Percentiles rank a stretch among this genome's conserved stretches.
phyloP scores from a whole-genome alignment of 2,888 invertebrate species.

The Lasioglossum figueresi region DNA sequence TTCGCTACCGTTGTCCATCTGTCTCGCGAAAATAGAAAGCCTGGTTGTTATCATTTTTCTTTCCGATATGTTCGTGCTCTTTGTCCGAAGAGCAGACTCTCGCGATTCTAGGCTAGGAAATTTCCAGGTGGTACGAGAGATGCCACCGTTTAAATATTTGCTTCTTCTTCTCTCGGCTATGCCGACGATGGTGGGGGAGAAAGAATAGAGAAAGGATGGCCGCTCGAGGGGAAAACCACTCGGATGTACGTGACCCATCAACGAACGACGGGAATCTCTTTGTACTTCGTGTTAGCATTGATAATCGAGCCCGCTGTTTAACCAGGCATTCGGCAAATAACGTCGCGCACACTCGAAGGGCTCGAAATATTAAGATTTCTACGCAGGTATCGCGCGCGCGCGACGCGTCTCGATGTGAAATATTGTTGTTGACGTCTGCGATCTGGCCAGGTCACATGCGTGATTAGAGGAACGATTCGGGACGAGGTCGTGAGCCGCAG shows the following conservation, averaged over 20 bases:
- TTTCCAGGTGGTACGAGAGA: constrained; percentile 18
- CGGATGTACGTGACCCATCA: constrained; percentile 10
- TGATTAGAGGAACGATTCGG: constrained; percentile 28
- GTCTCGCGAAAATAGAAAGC: background rate
- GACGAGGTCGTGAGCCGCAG: constrained; percentile 31
- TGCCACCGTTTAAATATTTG: constrained; percentile 36
- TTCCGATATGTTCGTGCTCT: background rate
- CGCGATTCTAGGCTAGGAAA: constrained; percentile 32
- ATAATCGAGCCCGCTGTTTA: background rate
- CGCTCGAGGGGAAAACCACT: background rate
- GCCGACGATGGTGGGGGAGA: background rate
- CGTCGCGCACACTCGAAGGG: background rate
- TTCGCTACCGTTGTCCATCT: background rate
- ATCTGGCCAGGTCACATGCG: background rate
- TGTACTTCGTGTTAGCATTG: background rate
- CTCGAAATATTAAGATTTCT: background rate
- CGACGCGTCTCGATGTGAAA: background rate
- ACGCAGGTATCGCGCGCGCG: background rate
- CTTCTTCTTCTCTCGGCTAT: background rate
- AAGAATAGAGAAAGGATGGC: constrained; percentile 13
- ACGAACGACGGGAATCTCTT: background rate
- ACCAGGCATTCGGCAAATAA: background rate
- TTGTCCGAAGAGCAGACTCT: background rate
- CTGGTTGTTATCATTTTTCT: background rate
- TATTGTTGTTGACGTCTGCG: constrained; percentile 5